These are phyloP conservation scores for Bombylius discolor DNA, from an alignment of 2,888 invertebrate species.

Conservation along the genomic window DNA sequence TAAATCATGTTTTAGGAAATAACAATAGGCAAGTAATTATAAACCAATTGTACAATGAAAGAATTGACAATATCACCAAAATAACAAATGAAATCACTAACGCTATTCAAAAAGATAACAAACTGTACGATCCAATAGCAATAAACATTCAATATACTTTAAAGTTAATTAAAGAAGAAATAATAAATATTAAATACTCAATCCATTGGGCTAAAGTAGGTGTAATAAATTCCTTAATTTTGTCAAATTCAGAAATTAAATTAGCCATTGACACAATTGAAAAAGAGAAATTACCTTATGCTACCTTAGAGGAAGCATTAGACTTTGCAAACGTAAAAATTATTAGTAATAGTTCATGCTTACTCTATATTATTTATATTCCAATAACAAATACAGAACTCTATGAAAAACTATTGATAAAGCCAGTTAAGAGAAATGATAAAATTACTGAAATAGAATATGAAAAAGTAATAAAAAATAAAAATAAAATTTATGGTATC, in stretches of 20 bases:
- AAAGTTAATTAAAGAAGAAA: slow-evolving; percentile 12
- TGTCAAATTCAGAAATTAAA: slow-evolving; percentile 12
- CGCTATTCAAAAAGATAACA: not conserved
- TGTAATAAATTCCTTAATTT: slow-evolving; percentile 13
- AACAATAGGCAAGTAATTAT: slow-evolving; percentile 2
- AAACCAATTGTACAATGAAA: not conserved
- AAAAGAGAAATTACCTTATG: slow-evolving; percentile 6
- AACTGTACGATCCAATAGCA: slow-evolving; percentile 1
- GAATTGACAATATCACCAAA: slow-evolving; percentile 2
- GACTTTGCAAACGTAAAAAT: slow-evolving; percentile 5
- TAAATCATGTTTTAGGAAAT: too few species aligned
- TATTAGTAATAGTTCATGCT: too few species aligned
- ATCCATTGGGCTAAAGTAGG: slow-evolving; percentile 14
- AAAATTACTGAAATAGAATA: too few species aligned
- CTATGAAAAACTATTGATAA: too few species aligned
- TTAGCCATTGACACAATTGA: not conserved
- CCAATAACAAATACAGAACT: too few species aligned
- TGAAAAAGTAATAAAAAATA: too few species aligned
- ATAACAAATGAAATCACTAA: not conserved
- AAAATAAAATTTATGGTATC: too few species aligned
- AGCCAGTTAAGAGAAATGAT: too few species aligned
- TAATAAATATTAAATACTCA: slow-evolving; percentile 11
- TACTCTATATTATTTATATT: too few species aligned
- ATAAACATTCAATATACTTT: slow-evolving; percentile 10
- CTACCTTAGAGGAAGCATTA: slow-evolving; percentile 6